Conservation (phyloP, 2,113 vertebrate species). For the Cebidichthys violaceus region DNA sequence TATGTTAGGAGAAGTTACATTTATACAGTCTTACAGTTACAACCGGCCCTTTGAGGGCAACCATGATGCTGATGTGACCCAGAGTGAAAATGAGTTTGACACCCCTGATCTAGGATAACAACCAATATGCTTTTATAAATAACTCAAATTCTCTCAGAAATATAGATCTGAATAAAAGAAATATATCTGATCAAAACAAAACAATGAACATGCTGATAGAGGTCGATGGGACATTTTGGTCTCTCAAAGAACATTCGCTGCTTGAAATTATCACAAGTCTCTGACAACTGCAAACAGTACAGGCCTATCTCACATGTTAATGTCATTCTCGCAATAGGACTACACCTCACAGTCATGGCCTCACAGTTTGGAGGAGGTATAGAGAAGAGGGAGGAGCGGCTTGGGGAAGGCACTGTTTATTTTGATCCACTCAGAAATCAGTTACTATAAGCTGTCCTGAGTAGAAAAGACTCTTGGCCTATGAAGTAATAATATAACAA, state of each 20-base stretch:
- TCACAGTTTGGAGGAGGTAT: background rate
- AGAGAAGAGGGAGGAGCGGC: background rate
- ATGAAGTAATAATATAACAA: background rate
- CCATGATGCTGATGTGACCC: no score
- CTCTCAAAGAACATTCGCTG: conserved; percentile 37
- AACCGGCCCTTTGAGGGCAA: no score
- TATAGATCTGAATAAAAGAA: background rate
- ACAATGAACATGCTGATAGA: background rate
- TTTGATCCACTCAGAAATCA: background rate
- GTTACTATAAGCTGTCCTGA: background rate
- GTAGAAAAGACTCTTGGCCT: background rate
- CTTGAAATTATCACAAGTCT: conserved; percentile 50
- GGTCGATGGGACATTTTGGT: background rate
- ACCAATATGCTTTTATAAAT: background rate
- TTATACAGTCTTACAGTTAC: no score
- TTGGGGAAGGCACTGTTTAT: background rate
- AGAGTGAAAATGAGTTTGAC: no score
- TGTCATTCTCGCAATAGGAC: conserved; percentile 36
- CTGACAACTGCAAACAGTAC: conserved; percentile 62
- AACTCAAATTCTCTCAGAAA: background rate
- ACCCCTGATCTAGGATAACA: background rate
- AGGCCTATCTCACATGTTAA: conserved; percentile 51
- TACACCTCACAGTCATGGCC: conserved; percentile 10
- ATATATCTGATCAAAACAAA: background rate
- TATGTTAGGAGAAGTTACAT: no score